Percentiles rank a stretch among this genome's conserved stretches.
Evolutionary conservation across 37 sponge, comb jelly and placozoan species (phyloP).

Genomic region (Aplysina aerophoba): DNA sequence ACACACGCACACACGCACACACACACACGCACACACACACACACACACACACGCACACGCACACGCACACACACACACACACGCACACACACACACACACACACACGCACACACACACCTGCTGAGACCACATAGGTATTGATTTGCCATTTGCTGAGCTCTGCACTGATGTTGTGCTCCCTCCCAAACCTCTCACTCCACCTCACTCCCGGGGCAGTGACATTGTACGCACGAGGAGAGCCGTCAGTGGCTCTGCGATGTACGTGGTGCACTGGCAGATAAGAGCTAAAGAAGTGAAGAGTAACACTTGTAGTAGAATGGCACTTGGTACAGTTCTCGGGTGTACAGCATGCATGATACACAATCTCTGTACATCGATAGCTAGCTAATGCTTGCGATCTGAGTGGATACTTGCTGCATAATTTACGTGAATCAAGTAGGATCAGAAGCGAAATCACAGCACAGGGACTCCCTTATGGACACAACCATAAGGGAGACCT

Average conservation of each 20-base stretch:
- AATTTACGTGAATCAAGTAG: no score
- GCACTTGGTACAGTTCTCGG: no score
- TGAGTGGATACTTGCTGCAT: no score
- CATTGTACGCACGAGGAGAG: constrained; percentile 34
- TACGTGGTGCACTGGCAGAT: not conserved
- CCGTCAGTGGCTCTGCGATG: not conserved
- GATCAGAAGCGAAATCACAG: no score
- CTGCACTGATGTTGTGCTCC: constrained; percentile 63
- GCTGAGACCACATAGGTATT: constrained; percentile 58
- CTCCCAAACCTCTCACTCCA: constrained; percentile 70
- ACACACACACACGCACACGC: constrained; percentile 60
- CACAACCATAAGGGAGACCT: no score
- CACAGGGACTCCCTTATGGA: no score
- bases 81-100: constrained; percentile 43
- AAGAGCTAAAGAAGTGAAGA: no score
- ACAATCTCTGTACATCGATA: no score
- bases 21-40: constrained; percentile 54
- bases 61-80: constrained; percentile 52
- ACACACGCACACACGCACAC: constrained; percentile 49
- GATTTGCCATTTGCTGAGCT: constrained; percentile 37
- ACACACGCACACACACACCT: constrained; percentile 53
- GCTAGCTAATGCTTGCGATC: no score
- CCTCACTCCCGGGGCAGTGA: constrained; percentile 61
- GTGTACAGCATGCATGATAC: no score
- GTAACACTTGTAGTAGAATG: no score